Base-by-base conservation (phyloP, 2,888 invertebrate species). In the Drosophila atripex region DNA sequence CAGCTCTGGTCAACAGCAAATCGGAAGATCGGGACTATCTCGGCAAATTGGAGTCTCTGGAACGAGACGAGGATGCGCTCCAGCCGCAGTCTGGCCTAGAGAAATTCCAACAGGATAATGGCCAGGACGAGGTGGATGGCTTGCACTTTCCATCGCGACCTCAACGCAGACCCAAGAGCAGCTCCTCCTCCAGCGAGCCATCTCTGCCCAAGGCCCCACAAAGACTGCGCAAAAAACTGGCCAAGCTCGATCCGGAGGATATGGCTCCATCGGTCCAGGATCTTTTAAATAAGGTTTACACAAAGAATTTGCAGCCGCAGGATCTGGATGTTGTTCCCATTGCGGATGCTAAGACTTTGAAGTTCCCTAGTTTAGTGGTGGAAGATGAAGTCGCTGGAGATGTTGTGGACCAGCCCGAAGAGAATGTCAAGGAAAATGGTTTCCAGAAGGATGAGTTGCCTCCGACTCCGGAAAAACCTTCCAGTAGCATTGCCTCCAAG, bases 191-290 rank as follows among this genome's bases (percentile, higher is more conserved):
- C 1, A 89, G 89, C 70, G 89, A 88, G 45, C 78, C 90, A 0
- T 77, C 89, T 2, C 45, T 78, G 0, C 86, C 86, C 3, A 78
- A 86, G 35, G 76, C 85, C 0, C 88, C 89, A 0, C 88, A 87
- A 23, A 86, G 88, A 5, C 63, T 90, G 0, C 89, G 88, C 43
- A 82, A 86, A 25, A 89, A 89, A 53, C 65, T 91, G 18, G 76
- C 89, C 7, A 89, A 86, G 56, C 58, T 91, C 12, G 74, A 87
- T 64, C 91, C 91, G 0, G 69, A 78, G 1, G 71, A 82, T 58
- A 91, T 91, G 89, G 80, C 91, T 0, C 91, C 91, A 2, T 91
- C 91, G 1, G 89, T 91, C 0, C 91, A 91, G 68, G 91, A 91
- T 50, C 64, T 91, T 16, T 38, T 91, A 23, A 78, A 84, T 0